Conservation (phyloP, 1,140 invertebrate species). For the Belonocnema kinseyi region DNA sequence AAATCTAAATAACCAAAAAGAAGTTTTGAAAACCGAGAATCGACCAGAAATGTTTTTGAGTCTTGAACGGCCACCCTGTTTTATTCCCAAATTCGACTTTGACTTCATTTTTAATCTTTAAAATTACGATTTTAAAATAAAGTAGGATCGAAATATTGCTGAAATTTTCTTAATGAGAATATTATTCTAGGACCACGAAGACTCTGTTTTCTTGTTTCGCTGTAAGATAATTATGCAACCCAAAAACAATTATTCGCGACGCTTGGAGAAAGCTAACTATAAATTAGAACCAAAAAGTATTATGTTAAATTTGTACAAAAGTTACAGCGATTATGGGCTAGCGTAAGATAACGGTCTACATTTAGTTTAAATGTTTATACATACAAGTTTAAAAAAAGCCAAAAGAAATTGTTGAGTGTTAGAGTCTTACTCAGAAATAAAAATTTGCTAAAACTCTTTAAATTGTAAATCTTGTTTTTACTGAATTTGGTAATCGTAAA, state of each 20-base stretch:
- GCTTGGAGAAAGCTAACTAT: slow-evolving; percentile 33
- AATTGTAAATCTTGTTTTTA: not conserved
- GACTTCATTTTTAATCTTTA: too few species aligned
- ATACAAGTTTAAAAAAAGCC: slow-evolving; percentile 65
- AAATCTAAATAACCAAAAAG: too few species aligned
- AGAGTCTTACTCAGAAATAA: slow-evolving; percentile 61
- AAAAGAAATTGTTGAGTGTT: slow-evolving; percentile 73
- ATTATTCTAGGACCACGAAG: not conserved
- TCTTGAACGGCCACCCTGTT: too few species aligned
- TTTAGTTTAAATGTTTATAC: slow-evolving; percentile 72
- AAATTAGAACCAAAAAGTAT: slow-evolving; percentile 44
- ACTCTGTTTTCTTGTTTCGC: slow-evolving; percentile 28
- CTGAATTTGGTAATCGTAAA: not conserved
- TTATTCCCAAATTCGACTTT: too few species aligned
- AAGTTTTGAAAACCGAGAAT: too few species aligned
- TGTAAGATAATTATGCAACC: slow-evolving; percentile 43
- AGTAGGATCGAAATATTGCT: not conserved
- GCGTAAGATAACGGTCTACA: slow-evolving; percentile 50
- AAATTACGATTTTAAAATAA: too few species aligned
- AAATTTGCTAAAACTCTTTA: slow-evolving; percentile 13
- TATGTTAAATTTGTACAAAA: slow-evolving; percentile 64
- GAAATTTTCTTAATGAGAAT: not conserved
- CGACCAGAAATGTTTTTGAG: too few species aligned
- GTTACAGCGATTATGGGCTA: slow-evolving; percentile 48
- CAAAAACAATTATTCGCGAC: slow-evolving; percentile 36